These are phyloP conservation scores for Cybosia mesomella DNA, from an alignment of 2,888 invertebrate genomes.

Conservation along the genomic window DNA sequence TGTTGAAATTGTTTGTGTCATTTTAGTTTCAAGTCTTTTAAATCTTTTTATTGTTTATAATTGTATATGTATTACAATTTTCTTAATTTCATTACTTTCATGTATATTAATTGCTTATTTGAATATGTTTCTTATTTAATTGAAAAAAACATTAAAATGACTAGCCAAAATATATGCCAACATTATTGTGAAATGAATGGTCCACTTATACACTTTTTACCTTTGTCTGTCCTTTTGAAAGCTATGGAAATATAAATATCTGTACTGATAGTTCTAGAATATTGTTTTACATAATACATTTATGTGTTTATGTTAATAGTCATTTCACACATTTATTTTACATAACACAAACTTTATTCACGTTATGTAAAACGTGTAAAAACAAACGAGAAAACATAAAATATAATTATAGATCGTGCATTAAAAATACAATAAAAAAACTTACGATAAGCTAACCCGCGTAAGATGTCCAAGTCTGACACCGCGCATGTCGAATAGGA, in stretches of 20 bases:
- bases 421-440: conserved; percentile 37
- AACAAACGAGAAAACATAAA: not conserved
- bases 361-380: not conserved
- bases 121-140: not conserved
- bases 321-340: not conserved
- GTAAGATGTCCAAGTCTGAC: conserved; percentile 88
- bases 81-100: not conserved
- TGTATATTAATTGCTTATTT: too few relatives aligned
- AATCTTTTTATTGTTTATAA: too few relatives aligned
- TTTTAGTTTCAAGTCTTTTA: too few relatives aligned
- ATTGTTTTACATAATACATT: not conserved
- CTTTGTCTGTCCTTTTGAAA: conserved; percentile 85
- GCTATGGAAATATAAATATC: conserved; percentile 72
- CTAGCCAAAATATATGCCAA: not conserved
- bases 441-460: conserved; percentile 85
- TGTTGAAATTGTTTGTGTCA: too few relatives aligned
- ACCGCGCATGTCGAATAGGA: conserved; percentile 90
- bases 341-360: not conserved
- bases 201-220: conserved; percentile 61
- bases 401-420: not conserved
- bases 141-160: not conserved
- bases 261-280: conserved; percentile 31
- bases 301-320: not conserved
- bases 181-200: not conserved
- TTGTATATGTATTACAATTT: too few relatives aligned